phyloP scores from a whole-genome alignment of 2,797 vertebrate species.

The Acridotheres tristis region DNA sequence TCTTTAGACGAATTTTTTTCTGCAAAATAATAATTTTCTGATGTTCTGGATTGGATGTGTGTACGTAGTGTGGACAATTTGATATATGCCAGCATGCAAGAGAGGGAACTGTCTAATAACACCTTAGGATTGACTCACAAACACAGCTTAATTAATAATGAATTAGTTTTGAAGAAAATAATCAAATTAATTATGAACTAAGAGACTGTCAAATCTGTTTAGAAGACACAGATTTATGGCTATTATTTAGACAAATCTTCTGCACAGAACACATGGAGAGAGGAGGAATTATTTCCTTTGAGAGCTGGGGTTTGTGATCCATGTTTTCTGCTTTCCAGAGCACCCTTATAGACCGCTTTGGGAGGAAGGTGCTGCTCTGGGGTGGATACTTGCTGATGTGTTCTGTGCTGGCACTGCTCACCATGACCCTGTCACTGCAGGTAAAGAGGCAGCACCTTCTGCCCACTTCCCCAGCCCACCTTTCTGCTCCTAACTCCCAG shows the following conservation, averaged over 20 bases:
- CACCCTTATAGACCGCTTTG: constrained; percentile 85
- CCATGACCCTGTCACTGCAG: constrained; percentile 85
- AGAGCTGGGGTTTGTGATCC: background rate
- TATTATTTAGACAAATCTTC: background rate
- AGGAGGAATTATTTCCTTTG: background rate
- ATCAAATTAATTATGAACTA: background rate
- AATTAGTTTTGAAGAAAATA: background rate
- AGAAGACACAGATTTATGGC: background rate
- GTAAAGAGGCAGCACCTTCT: constrained; percentile 60
- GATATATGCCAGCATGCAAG: background rate
- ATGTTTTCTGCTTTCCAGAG: constrained; percentile 73
- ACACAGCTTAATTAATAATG: background rate
- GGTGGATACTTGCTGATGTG: constrained; percentile 88
- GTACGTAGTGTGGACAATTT: background rate
- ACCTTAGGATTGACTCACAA: background rate
- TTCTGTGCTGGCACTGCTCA: constrained; percentile 86
- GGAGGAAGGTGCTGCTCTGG: constrained; percentile 84
- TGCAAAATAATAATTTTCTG: background rate
- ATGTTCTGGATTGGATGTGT: background rate
- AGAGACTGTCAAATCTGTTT: background rate
- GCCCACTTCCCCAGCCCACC: background rate
- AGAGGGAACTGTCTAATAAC: background rate
- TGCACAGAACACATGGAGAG: background rate
- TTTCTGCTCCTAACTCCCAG: background rate
- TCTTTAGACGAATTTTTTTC: background rate